Base-by-base conservation (phyloP, 2,797 vertebrate genomes). In the Bovichtus diacanthus region DNA sequence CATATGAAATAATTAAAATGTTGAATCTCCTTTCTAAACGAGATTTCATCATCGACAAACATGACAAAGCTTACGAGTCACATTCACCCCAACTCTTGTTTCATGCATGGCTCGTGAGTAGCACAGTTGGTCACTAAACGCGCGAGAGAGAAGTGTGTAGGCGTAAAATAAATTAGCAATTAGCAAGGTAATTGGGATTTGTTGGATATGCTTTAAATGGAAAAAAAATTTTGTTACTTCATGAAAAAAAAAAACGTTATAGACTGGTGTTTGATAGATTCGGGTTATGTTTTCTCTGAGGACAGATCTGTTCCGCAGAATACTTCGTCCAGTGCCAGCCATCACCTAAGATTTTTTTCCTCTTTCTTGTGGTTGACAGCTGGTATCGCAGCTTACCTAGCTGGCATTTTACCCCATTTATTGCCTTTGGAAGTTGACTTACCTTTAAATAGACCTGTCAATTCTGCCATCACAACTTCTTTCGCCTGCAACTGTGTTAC, bases 341-440 rank as follows among this genome's bases (percentile, higher is more conserved):
- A 58, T 71, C 43, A 29, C 49, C 66, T 19, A 49, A 46, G 59
- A 34, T 19, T 55, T 56, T 25, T 53, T 70, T 41, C n/a, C 62
- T 82, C 80, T 36, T 78, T 81, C 72, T 82, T 11, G 43, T 63
- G 75, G 85, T 70, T 38, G 87, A 88, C 92, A 92, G 91, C 87
- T 80, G 90, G 75, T 84, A 77, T 70, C 9, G 11, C 69, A 80
- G 70, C 54, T 69, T 82, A 90, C 81, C 78, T 83, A 21, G 53
- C 79, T 84, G 88, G 78, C 87, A 87, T 80, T 89, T 84, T 78
- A 83, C 80, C 78, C 74, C 59, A 51, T 75, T 71, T 66, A 72
- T 46, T 46, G n/a, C 70, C 77, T 91, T 89, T 90, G 82, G 86
- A 87, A 77, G 50, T 61, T 19, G 38, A 79, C 73, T 69, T 55